Percentiles rank a stretch among this genome's conserved stretches.
These are phyloP conservation scores for Callitettix versicolor DNA, from an alignment of 1,140 invertebrate genomes.

Conservation along the genomic window DNA sequence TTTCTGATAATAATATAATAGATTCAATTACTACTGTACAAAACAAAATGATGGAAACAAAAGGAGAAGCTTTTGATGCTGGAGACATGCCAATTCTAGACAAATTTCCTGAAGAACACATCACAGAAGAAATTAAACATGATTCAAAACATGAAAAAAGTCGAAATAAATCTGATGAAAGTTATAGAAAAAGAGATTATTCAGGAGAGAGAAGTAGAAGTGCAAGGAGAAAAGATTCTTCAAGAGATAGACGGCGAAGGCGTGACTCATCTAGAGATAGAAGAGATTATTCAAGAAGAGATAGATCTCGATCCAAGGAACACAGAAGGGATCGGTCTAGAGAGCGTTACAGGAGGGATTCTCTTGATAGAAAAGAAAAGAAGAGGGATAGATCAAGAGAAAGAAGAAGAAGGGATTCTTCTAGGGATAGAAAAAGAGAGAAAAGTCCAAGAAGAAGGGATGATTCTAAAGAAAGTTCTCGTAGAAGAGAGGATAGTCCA, in stretches of 20 bases:
- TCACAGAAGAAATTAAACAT: not conserved
- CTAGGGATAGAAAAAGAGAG: slow-evolving; percentile 6
- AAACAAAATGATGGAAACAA: too few relatives aligned
- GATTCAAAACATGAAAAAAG: not conserved
- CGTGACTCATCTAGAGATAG: not conserved
- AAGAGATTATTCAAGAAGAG: not conserved
- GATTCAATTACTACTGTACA: too few relatives aligned
- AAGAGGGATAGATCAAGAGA: slow-evolving; percentile 10
- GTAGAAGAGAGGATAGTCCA: slow-evolving; percentile 1
- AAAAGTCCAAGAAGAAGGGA: slow-evolving; percentile 7
- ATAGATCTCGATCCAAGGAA: slow-evolving; percentile 1
- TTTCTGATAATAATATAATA: too few relatives aligned
- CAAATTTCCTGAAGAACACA: not conserved
- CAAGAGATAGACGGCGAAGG: slow-evolving; percentile 2
- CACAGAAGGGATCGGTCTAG: slow-evolving; percentile 7
- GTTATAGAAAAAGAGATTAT: not conserved
- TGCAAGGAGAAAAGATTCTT: not conserved
- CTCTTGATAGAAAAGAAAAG: slow-evolving; percentile 1
- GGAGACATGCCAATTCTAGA: slow-evolving; percentile 1
- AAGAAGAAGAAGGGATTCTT: not conserved
- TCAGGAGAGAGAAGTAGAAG: not conserved
- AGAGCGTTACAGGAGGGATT: slow-evolving; percentile 4
- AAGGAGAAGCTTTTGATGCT: too few relatives aligned
- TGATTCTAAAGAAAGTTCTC: slow-evolving; percentile 6
- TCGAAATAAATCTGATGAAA: not conserved